phyloP scores from a whole-genome alignment of 1,140 invertebrate genomes.

The Pogonomyrmex californicus region DNA sequence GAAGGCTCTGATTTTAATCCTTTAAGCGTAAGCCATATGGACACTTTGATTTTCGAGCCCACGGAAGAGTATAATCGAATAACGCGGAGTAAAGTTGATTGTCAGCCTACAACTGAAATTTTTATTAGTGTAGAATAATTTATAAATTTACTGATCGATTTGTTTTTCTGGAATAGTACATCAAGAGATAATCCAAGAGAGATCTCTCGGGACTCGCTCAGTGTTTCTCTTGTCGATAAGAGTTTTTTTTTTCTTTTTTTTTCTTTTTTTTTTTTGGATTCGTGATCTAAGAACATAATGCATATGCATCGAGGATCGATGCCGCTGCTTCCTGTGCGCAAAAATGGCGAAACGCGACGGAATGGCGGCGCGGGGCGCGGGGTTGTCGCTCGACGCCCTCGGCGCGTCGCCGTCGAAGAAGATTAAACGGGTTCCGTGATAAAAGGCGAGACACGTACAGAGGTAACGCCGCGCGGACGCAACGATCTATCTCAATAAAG shows the following conservation, averaged over 20 bases:
- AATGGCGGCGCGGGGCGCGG: conserved; percentile 2
- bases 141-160: neutral
- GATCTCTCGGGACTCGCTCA: neutral
- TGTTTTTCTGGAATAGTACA: neutral
- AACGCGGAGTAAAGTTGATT: neutral
- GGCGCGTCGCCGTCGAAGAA: conserved; percentile 42
- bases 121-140: neutral
- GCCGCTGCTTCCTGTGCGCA: conserved; percentile 11
- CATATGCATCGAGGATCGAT: conserved; percentile 31
- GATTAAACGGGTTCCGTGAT: conserved; percentile 62
- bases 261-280: neutral
- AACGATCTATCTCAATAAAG: conserved; percentile 65
- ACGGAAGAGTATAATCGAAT: too few species aligned
- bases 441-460: conserved; percentile 55
- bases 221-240: conserved; percentile 14
- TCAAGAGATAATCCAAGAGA: neutral
- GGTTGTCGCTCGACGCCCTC: neutral
- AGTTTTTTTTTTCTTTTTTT: too few species aligned
- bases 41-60: too few species aligned
- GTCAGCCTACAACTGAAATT: neutral
- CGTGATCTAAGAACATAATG: neutral
- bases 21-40: neutral
- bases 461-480: conserved; percentile 44
- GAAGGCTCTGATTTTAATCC: neutral
- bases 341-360: conserved; percentile 43